Base-by-base conservation (phyloP, 2,888 invertebrate genomes). In the Chloroclysta siterata region DNA sequence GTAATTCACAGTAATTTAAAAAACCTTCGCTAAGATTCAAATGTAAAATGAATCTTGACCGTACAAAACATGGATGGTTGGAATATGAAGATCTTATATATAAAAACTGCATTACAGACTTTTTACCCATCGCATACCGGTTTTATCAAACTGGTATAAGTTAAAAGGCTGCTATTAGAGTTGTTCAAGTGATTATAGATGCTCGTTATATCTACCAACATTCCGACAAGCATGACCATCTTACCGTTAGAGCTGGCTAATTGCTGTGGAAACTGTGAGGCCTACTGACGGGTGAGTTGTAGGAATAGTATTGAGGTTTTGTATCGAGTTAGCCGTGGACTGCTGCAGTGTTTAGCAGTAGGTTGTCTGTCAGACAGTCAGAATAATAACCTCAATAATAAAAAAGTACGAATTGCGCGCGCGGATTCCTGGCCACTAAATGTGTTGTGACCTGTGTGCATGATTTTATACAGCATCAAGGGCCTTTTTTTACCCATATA, bases 161-260 rank as follows among this genome's bases (percentile, higher is more conserved):
- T 55, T 47, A 52, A 62, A 56, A 50, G 44, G 50, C 41, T 17
- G 39, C 14, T 13, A 56, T 61, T 56, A 56, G 51, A 52, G 22
- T 13, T 46, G 56, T 52, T 29, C 33, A 44, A 55, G 61, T 15
- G 44, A 61, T 61, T 61, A 52, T 52, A 56, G 51, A 41, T 29
- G 54, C 22, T 55, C 48, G 44, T 62, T 56, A 55, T 36, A 55
- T 28, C 22, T 44, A 51, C 57, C 22, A 47, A 57, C 62, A 53
- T 62, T 46, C 58, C 46, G 36, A 52, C 46, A 44, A 52, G 58
- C 62, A 62, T 56, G 62, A 53, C 62, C 62, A 42, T 57, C 53
- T 39, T 42, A 47, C 60, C 54, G 54, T 51, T 55, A 51, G 33
- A 50, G 42, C 42, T 36, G 36, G 44, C 54, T 60, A 55, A 60